These are phyloP conservation scores for Dynastes tityus DNA, from an alignment of 2,888 invertebrate genomes.

Conservation along the genomic window DNA sequence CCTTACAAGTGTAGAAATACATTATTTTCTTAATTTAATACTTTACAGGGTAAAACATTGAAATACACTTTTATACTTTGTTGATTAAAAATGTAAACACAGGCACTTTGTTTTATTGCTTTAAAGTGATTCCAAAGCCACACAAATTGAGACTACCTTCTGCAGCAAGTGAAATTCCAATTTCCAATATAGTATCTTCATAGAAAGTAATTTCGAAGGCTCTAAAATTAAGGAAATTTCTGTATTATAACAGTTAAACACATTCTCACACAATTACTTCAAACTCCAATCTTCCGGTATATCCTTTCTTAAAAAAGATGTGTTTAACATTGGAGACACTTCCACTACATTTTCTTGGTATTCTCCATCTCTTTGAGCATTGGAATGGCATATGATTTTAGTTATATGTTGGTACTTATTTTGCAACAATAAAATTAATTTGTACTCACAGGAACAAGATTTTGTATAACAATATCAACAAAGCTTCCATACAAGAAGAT, in stretches of 20 bases:
- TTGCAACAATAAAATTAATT: slow-evolving; percentile 60
- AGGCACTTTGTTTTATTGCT: not conserved
- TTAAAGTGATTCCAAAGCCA: slow-evolving; percentile 62
- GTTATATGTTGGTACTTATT: slow-evolving; percentile 45
- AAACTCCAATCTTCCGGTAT: slow-evolving; percentile 41
- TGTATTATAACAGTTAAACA: not conserved
- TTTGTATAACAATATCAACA: slow-evolving; percentile 62
- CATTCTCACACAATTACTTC: not conserved
- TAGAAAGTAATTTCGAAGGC: slow-evolving; percentile 59
- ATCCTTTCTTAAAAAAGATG: slow-evolving; percentile 42
- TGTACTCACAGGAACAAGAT: slow-evolving; percentile 41
- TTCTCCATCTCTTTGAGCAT: not conserved
- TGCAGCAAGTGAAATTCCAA: slow-evolving; percentile 62
- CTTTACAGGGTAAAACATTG: too few relatives aligned
- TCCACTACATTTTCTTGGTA: slow-evolving; percentile 8
- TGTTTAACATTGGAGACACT: not conserved
- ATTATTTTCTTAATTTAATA: too few relatives aligned
- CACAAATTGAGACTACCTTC: slow-evolving; percentile 61
- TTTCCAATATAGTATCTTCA: slow-evolving; percentile 62
- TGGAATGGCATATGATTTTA: slow-evolving; percentile 40
- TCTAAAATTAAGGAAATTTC: slow-evolving; percentile 59
- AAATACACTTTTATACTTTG: too few relatives aligned
- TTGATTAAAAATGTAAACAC: too few relatives aligned
- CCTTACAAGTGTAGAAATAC: too few relatives aligned
- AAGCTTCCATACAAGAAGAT: slow-evolving; percentile 61